Evolutionary conservation across 2,888 invertebrate genomes (phyloP), one percentile per base, ranked within the genome.

Genomic region (Drosophila ochracea): DNA sequence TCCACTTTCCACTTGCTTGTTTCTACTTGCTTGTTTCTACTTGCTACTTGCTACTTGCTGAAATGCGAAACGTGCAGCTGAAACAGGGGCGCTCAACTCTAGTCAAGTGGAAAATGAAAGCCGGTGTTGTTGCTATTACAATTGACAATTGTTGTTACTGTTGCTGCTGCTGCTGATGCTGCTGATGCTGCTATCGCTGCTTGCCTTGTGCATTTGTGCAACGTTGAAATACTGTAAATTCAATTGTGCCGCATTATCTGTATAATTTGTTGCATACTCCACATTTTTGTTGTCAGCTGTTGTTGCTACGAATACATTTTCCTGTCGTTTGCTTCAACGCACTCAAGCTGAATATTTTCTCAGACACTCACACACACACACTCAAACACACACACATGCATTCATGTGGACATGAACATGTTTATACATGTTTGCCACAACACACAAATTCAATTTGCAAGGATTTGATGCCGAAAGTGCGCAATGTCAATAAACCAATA

Each of bases 21-120:
- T 63, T 49, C 65, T 11, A 47, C 64, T 60, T 37, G 53, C 70
- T 69, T 30, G 54, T 50, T 63, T 49, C 62, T 11, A 47, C 64
- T 64, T 39, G 49, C 70, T 69, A 82, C 84, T 82, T 86, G 84
- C 87, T 69, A 82, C 84, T 82, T 86, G 84, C 87, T 89, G 84
- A 86, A 85, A 84, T 89, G 87, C 89, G 82, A 89, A 83, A 82
- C 78, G 68, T 84, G 82, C 70, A 69, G 63, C 73, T 76, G 61
- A 76, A 76, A 72, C 78, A 76, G 64, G 58, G 61, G 49, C 54
- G 75, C 83, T 84, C 89, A 76, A 59, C 83, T 84, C 83, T 72
- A 86, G 81, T 86, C 88, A 76, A 88, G 85, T 85, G 90, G 88
- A 86, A 86, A 85, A 87, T 89, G 83, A 90, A 86, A 83, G 25